Conservation (phyloP, 2,888 invertebrate genomes). For the Ctenicera cuprea region DNA sequence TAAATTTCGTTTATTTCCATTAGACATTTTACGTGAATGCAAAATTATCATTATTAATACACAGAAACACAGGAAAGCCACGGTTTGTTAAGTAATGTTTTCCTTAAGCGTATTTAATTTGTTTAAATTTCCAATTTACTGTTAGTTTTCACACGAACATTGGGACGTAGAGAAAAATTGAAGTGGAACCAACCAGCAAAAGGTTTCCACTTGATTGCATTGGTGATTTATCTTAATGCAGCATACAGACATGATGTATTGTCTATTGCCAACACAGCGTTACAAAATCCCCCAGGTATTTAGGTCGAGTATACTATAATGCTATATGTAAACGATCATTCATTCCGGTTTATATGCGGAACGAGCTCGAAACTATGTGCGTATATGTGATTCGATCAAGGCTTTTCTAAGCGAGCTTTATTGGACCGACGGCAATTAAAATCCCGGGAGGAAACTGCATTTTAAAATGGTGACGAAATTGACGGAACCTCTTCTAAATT, state of each 20-base stretch:
- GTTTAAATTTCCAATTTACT: no score
- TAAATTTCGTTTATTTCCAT: no score
- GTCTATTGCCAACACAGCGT: constrained; percentile 70
- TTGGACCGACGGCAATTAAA: constrained; percentile 34
- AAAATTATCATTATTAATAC: no score
- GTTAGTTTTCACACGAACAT: no score
- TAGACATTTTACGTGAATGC: no score
- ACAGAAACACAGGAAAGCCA: no score
- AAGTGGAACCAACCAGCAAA: constrained; percentile 17
- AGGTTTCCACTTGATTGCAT: constrained; percentile 71
- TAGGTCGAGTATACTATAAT: constrained; percentile 64
- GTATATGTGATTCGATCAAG: constrained; percentile 16
- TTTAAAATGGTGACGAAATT: constrained; percentile 11
- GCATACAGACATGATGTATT: constrained; percentile 71
- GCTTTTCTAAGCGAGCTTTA: constrained; percentile 2
- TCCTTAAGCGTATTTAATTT: no score
- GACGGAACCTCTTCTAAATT: no score
- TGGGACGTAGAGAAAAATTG: constrained; percentile 33
- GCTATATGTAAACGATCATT: constrained; percentile 60
- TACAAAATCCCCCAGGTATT: constrained; percentile 71
- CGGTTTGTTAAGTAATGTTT: no score
- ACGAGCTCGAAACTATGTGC: constrained; percentile 26
- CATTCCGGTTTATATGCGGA: constrained; percentile 58
- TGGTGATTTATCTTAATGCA: constrained; percentile 70
- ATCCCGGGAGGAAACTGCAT: constrained; percentile 13